Conservation (phyloP, 64 coral and sea anemone genomes). For the Montipora capricornis region DNA sequence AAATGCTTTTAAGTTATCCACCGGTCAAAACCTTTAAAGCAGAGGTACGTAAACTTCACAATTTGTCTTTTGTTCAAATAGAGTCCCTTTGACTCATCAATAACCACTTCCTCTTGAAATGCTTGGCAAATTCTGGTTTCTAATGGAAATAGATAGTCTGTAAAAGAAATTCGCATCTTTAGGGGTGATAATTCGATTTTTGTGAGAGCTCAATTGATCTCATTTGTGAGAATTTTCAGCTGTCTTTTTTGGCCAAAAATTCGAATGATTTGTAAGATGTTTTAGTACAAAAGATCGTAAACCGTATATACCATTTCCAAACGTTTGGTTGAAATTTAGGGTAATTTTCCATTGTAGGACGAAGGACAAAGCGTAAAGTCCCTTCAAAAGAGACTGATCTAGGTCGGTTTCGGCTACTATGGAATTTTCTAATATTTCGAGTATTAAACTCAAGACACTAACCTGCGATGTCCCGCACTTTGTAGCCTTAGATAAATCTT, state of each 20-base stretch:
- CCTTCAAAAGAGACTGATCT: too few species aligned
- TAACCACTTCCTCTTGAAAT: neutral
- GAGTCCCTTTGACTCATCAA: neutral
- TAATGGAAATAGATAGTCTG: neutral
- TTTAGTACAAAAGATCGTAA: too few species aligned
- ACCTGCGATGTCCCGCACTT: constrained; percentile 46
- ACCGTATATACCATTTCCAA: too few species aligned
- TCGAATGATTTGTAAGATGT: too few species aligned
- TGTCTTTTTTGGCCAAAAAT: neutral
- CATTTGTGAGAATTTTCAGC: neutral
- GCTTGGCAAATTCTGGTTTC: neutral
- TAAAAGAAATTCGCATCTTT: neutral
- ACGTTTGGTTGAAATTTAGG: too few species aligned
- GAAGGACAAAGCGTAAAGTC: too few species aligned
- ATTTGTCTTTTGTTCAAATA: neutral
- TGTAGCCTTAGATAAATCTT: constrained; percentile 37
- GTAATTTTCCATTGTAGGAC: too few species aligned
- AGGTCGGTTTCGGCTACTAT: neutral
- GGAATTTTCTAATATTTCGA: neutral
- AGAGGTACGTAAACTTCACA: neutral
- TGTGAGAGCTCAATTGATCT: neutral
- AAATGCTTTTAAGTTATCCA: neutral
- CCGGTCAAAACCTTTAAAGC: neutral
- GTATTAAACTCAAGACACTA: neutral
- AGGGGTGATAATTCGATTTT: neutral